Evolutionary conservation across 2,888 invertebrate genomes (phyloP).

Genomic region (Girardia tigrina): DNA sequence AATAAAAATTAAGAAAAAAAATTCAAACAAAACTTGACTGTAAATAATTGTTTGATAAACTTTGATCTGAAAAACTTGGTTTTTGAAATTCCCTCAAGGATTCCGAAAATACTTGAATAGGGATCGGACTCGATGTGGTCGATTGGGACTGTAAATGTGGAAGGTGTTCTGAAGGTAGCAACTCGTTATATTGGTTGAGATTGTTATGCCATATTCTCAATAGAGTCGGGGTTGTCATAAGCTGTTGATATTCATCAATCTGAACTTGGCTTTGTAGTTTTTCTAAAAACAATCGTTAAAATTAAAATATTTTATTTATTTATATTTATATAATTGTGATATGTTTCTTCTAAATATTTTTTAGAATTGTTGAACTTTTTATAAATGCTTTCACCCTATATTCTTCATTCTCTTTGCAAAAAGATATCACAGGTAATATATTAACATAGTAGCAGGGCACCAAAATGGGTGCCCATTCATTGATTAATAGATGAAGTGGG

Average conservation of each 20-base stretch:
- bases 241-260: constrained; percentile 14
- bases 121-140: neutral
- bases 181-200: neutral
- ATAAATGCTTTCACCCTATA: too few relatives aligned
- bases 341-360: too few relatives aligned
- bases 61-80: neutral
- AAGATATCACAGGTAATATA: too few relatives aligned
- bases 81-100: neutral
- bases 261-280: neutral
- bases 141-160: neutral
- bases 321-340: too few relatives aligned
- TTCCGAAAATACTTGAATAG: neutral
- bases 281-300: too few relatives aligned
- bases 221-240: neutral
- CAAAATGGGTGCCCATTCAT: too few relatives aligned
- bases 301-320: too few relatives aligned
- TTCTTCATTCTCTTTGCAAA: too few relatives aligned
- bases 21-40: constrained; percentile 2
- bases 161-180: neutral
- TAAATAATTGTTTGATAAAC: neutral
- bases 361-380: too few relatives aligned
- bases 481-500: too few relatives aligned
- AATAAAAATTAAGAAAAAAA: too few relatives aligned
- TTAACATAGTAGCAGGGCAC: too few relatives aligned
- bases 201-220: constrained; percentile 19